phyloP scores from a whole-genome alignment of 2,113 vertebrate genomes.

The Muscicapa adusta region DNA sequence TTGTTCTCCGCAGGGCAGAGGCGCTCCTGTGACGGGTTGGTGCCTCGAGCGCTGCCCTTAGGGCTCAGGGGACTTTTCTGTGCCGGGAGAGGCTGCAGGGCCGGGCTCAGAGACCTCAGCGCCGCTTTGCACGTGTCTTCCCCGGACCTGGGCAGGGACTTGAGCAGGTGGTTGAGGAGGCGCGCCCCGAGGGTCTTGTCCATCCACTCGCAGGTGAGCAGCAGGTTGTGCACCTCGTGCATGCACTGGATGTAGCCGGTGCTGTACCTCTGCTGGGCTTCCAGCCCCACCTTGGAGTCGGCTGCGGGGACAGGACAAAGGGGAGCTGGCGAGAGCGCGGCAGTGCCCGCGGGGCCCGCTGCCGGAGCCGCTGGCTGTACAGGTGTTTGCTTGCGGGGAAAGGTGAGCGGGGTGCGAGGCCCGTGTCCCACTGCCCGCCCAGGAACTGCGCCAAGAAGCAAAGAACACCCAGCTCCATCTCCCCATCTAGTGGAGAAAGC shows the following conservation, averaged over 20 bases:
- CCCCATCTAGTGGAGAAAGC: slow-evolving; percentile 50
- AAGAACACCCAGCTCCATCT: background rate
- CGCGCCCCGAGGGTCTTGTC: slow-evolving; percentile 85
- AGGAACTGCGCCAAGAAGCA: background rate
- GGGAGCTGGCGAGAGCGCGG: background rate
- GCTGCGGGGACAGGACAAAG: background rate
- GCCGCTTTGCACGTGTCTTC: slow-evolving; percentile 56
- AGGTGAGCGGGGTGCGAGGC: background rate
- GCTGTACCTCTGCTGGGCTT: slow-evolving; percentile 86
- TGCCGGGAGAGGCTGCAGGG: background rate
- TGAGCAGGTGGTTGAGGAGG: slow-evolving; percentile 84
- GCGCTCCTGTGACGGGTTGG: background rate
- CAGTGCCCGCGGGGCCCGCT: fast-evolving
- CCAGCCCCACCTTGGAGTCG: slow-evolving; percentile 75
- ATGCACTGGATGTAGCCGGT: slow-evolving; percentile 90
- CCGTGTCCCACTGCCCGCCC: fast-evolving
- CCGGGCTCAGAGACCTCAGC: background rate
- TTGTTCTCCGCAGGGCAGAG: slow-evolving; percentile 4
- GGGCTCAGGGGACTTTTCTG: background rate
- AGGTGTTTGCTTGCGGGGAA: background rate
- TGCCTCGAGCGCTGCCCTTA: background rate
- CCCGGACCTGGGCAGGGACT: slow-evolving; percentile 77
- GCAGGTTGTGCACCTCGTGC: slow-evolving; percentile 89
- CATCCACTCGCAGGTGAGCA: slow-evolving; percentile 89
- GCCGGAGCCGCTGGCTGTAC: background rate